Evolutionary conservation across 2,797 vertebrate species (phyloP).

Genomic region (Tinamus major): DNA sequence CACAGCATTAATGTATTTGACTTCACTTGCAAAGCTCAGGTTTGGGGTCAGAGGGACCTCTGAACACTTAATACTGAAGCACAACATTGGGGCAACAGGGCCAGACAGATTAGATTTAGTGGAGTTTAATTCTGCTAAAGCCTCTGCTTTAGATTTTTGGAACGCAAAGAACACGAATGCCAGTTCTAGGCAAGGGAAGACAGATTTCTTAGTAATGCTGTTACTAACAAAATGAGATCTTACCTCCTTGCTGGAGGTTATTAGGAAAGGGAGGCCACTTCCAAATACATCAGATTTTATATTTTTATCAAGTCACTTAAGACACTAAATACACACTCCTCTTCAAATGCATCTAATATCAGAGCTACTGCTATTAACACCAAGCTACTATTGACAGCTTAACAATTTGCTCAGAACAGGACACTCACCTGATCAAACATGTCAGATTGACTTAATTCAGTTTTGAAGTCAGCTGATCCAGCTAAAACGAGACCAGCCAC

Average conservation of each 20-base stretch:
- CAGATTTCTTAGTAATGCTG: background rate
- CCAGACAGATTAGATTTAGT: background rate
- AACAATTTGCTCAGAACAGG: background rate
- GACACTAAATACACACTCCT: background rate
- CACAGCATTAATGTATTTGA: background rate
- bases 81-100: background rate
- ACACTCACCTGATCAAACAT: conserved; percentile 97
- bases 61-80: background rate
- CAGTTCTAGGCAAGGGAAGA: background rate
- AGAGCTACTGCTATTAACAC: background rate
- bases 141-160: background rate
- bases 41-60: background rate
- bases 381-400: rapidly evolving
- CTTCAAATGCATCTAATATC: rapidly evolving
- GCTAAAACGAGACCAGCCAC: conserved; percentile 97
- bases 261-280: background rate
- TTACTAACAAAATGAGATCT: background rate
- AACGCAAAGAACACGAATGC: background rate
- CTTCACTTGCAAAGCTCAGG: background rate
- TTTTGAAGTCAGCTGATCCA: conserved; percentile 99
- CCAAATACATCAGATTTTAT: background rate
- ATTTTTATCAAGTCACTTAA: background rate
- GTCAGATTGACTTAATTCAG: conserved; percentile 97
- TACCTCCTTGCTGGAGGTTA: background rate
- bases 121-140: background rate